Evolutionary conservation across 2,113 vertebrate species (phyloP).

Genomic region (Rhinoderma darwinii): DNA sequence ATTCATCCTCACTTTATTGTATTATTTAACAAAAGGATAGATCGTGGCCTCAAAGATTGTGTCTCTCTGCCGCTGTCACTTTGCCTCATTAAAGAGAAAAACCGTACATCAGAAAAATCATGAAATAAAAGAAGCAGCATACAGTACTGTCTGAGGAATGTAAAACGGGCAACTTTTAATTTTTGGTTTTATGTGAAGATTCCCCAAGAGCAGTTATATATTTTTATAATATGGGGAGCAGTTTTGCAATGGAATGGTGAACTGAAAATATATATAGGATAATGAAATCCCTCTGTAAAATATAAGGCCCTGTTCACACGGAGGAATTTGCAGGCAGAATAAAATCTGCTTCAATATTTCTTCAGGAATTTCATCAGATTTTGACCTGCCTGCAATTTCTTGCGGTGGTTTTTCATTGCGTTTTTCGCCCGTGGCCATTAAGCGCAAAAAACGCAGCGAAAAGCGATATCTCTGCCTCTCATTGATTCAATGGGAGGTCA

Average conservation of each 20-base stretch:
- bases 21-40: slow-evolving; percentile 50
- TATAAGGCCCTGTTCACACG: not conserved
- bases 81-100: slow-evolving; percentile 28
- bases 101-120: slow-evolving; percentile 28
- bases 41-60: slow-evolving; percentile 30
- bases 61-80: slow-evolving; percentile 32
- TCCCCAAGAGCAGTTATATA: not conserved
- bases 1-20: slow-evolving; percentile 39
- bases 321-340: no score
- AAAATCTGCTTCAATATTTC: no score
- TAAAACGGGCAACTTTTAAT: not conserved
- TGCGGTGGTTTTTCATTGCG: no score
- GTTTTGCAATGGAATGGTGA: not conserved
- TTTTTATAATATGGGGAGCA: not conserved
- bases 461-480: no score
- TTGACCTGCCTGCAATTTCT: no score
- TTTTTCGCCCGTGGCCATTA: no score
- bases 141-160: not conserved
- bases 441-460: no score
- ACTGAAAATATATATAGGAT: not conserved
- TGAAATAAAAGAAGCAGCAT: not conserved
- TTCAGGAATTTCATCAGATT: no score
- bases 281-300: not conserved
- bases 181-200: not conserved
- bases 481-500: no score